phyloP scores from a whole-genome alignment of 2,797 vertebrate genomes.

The Phalloptychus januarius region DNA sequence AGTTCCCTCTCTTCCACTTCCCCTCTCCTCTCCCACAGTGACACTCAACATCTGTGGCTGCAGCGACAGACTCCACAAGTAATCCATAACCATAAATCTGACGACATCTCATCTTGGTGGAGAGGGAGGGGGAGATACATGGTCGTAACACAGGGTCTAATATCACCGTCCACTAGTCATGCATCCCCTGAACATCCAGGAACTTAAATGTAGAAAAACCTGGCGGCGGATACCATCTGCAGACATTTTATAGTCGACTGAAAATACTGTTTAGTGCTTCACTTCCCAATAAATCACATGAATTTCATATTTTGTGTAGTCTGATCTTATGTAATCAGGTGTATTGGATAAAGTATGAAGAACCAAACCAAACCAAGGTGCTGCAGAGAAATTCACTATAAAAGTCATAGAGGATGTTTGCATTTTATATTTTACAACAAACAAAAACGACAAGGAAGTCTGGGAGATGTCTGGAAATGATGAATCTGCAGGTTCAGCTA shows the following conservation, averaged over 20 bases:
- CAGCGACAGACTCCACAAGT: conserved; percentile 71
- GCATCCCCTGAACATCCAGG: conserved; percentile 58
- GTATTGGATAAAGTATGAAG: conserved; percentile 4
- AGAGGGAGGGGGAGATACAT: conserved; percentile 23
- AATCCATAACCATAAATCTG: conserved; percentile 72
- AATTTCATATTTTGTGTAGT: conserved; percentile 44
- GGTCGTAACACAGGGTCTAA: conserved; percentile 57
- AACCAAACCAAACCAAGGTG: too few species aligned
- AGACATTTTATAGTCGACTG: conserved; percentile 12
- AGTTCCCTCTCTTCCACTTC: conserved; percentile 13
- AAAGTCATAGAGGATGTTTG: too few species aligned
- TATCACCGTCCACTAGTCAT: conserved; percentile 74
- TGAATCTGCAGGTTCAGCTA: too few species aligned
- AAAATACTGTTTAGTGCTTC: conserved; percentile 19
- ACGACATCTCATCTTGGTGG: conserved; percentile 43
- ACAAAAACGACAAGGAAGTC: too few species aligned
- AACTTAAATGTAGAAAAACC: conserved; percentile 73
- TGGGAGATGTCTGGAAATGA: too few species aligned
- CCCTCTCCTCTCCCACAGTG: conserved; percentile 35
- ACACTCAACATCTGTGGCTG: conserved; percentile 67
- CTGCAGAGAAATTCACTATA: too few species aligned
- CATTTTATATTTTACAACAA: too few species aligned
- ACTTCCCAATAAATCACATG: conserved; percentile 35
- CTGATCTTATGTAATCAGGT: conserved; percentile 16
- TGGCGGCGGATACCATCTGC: conserved; percentile 25